These are phyloP conservation scores for Thymelicus acteon DNA, from an alignment of 2,888 invertebrate genomes.

Conservation along the genomic window DNA sequence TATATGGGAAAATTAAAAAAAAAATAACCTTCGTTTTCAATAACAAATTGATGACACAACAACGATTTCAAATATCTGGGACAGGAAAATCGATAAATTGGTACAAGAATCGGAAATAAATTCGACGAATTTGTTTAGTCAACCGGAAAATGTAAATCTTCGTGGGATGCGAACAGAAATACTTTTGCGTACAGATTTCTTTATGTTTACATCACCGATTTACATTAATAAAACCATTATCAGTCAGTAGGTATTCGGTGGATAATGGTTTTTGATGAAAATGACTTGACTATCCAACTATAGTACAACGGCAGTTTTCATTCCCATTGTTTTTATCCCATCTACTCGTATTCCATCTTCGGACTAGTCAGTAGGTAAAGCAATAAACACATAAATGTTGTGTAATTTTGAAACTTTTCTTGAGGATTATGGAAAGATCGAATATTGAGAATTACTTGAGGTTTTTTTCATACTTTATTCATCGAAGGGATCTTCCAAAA, in stretches of 20 bases:
- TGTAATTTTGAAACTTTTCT: too few relatives aligned
- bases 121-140: constrained; percentile 27
- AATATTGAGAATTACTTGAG: too few relatives aligned
- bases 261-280: background rate
- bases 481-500: too few relatives aligned
- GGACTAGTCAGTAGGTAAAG: too few relatives aligned
- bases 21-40: background rate
- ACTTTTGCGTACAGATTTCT: constrained; percentile 14
- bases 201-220: constrained; percentile 10
- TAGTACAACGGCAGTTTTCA: too few relatives aligned
- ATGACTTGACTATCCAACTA: background rate
- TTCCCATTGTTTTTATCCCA: too few relatives aligned
- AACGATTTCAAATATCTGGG: constrained; percentile 16
- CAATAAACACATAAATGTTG: too few relatives aligned
- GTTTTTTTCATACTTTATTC: too few relatives aligned
- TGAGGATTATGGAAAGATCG: too few relatives aligned
- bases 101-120: constrained; percentile 23
- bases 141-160: constrained; percentile 35
- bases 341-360: too few relatives aligned
- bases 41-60: background rate
- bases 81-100: constrained; percentile 25
- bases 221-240: constrained; percentile 6
- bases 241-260: background rate
- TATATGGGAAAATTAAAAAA: too few relatives aligned
- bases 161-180: constrained; percentile 19